phyloP scores from a whole-genome alignment of 1,140 invertebrate species.

The Geopemphigus sp. region DNA sequence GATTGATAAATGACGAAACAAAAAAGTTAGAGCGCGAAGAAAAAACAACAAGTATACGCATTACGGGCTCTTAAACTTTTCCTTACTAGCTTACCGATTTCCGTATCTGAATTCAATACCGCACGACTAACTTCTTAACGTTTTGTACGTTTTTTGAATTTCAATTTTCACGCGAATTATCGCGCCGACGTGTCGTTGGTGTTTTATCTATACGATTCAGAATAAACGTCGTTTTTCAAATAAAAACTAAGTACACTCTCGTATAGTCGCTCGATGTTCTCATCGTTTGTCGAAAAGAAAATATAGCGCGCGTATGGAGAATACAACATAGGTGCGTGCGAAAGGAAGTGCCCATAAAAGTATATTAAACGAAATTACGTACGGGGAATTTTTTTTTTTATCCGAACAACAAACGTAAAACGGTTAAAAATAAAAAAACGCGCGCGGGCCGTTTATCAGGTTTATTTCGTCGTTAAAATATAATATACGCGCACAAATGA shows the following conservation, averaged over 20 bases:
- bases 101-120: not conserved
- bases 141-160: not conserved
- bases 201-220: not conserved
- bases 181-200: not conserved
- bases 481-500: conserved; percentile 2
- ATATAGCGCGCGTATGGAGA: not conserved
- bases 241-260: not conserved
- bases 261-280: not conserved
- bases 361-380: not conserved
- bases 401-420: not conserved
- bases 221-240: not conserved
- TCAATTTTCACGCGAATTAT: not conserved
- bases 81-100: not conserved
- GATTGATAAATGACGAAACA: not conserved
- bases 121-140: conserved; percentile 17
- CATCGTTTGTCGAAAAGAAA: not conserved
- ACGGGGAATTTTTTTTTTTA: not conserved
- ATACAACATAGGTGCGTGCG: not conserved
- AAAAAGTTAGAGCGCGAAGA: not conserved
- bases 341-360: not conserved
- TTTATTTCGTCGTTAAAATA: not conserved
- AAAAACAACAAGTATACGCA: not conserved
- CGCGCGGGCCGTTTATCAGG: not conserved
- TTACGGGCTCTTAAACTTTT: conserved; percentile 13
- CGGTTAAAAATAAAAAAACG: not conserved